These are phyloP conservation scores for Chauna torquata DNA, from an alignment of 2,113 vertebrate genomes.

Conservation along the genomic window DNA sequence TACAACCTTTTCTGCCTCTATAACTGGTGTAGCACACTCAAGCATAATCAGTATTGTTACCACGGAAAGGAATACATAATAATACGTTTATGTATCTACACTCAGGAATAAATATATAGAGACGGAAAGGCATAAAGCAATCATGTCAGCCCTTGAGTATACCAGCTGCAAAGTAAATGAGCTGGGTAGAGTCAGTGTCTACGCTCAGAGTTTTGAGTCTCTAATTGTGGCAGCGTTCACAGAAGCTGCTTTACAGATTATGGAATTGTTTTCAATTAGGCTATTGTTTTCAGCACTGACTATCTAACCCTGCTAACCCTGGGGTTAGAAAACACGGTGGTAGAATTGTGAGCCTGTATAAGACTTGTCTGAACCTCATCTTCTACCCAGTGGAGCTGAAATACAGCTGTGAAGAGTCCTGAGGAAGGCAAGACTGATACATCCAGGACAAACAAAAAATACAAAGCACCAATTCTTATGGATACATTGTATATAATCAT, in stretches of 20 bases:
- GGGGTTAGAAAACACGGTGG: not conserved
- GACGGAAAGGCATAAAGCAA: not conserved
- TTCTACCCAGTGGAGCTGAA: not conserved
- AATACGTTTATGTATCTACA: not conserved
- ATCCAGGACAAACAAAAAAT: not conserved
- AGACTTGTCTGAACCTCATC: not conserved
- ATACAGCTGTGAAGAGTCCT: not conserved
- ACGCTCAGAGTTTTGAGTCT: not conserved
- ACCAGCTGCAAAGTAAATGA: not conserved
- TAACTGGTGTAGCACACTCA: not conserved
- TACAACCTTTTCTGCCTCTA: not conserved
- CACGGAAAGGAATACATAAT: not conserved
- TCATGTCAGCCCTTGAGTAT: not conserved
- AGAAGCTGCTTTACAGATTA: constrained; percentile 57
- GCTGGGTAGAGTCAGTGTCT: not conserved
- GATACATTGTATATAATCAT: not conserved
- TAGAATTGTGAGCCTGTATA: not conserved
- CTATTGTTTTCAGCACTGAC: constrained; percentile 6
- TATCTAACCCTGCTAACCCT: constrained; percentile 3
- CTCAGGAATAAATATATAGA: not conserved
- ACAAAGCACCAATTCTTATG: not conserved
- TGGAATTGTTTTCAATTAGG: constrained; percentile 33
- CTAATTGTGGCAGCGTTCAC: constrained; percentile 14
- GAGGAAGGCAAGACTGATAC: not conserved
- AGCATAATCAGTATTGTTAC: not conserved